phyloP scores from a whole-genome alignment of 2,113 vertebrate species.

The Anolis sagrei region DNA sequence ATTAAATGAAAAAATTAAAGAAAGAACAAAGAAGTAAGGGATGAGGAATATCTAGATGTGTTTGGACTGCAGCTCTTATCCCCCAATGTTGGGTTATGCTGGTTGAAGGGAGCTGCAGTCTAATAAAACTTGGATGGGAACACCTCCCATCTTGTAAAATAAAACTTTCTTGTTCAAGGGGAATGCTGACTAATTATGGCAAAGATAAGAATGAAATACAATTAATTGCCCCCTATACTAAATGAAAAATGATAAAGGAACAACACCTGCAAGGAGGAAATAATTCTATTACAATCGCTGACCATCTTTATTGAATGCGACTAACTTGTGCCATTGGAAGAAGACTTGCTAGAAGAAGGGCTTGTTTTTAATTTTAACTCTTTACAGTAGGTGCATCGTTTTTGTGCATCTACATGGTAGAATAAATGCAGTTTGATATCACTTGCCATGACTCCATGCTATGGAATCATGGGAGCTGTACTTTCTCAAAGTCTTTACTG shows the following conservation, averaged over 20 bases:
- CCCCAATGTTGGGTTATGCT: too few species aligned
- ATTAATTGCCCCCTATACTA: not conserved
- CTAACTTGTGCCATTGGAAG: too few species aligned
- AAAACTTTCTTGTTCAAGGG: not conserved
- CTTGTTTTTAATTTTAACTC: too few species aligned
- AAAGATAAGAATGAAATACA: not conserved
- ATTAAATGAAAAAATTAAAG: not conserved
- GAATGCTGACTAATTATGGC: not conserved
- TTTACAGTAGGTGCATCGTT: too few species aligned
- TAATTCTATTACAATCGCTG: not conserved
- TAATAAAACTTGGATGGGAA: not conserved
- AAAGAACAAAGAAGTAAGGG: not conserved
- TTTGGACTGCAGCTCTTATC: not conserved
- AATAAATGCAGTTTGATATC: too few species aligned
- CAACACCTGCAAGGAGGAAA: not conserved
- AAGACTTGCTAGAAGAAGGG: too few species aligned
- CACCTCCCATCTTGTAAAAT: not conserved
- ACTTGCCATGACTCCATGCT: too few species aligned
- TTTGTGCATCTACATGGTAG: too few species aligned
- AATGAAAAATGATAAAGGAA: not conserved
- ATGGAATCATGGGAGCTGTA: too few species aligned
- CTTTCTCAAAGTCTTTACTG: too few species aligned
- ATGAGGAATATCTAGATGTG: not conserved
- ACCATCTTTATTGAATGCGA: too few species aligned
- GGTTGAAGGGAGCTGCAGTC: too few species aligned